Percentiles rank a stretch among this genome's conserved stretches.
phyloP scores from a whole-genome alignment of 1,140 invertebrate species.

The Brachionus koreanus region DNA sequence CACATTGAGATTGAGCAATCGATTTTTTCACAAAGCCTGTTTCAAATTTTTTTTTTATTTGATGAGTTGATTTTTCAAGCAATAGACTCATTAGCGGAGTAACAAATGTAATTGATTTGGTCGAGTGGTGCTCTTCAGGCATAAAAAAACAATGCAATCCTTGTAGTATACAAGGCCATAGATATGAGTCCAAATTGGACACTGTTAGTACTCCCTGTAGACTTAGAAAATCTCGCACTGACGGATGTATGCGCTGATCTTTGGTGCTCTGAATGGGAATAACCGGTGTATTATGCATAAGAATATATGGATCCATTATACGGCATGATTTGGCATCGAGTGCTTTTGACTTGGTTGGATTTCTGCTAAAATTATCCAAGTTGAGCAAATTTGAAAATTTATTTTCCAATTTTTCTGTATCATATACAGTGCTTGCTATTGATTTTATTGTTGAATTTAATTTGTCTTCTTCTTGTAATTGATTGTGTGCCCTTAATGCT shows the following conservation, averaged over 20 bases:
- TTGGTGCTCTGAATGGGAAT: neutral
- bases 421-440: neutral
- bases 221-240: neutral
- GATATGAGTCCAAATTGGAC: neutral
- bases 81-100: neutral
- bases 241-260: neutral
- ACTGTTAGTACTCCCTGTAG: neutral
- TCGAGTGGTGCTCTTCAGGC: neutral
- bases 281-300: neutral
- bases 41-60: neutral
- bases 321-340: neutral
- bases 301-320: neutral
- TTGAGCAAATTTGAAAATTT: neutral
- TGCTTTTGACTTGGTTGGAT: neutral
- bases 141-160: neutral
- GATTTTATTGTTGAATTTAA: neutral
- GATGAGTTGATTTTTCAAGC: neutral
- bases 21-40: neutral
- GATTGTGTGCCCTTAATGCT: neutral
- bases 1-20: neutral
- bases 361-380: neutral
- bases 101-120: neutral
- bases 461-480: neutral
- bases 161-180: neutral
- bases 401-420: neutral